Evolutionary conservation across 2,888 invertebrate genomes (phyloP), one percentile per base, ranked within the genome.

Genomic region (Hemaris fuciformis): DNA sequence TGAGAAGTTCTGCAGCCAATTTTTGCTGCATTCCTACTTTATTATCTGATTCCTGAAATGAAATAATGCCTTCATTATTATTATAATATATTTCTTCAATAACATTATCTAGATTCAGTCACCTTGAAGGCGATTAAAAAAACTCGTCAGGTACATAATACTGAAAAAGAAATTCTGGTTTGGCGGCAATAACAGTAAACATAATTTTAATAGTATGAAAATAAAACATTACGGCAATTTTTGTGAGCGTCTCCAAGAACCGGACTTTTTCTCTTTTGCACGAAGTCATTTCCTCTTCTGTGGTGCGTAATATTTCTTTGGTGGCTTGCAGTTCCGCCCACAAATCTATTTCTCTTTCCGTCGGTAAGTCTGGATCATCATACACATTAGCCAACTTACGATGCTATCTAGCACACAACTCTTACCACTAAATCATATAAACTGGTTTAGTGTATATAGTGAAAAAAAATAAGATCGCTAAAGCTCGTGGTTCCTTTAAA

Each of bases 21-120:
- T 91, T 92, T 69, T 92, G 91, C 76, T 93, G 89, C 73, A 90
- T 84, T 41, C 87, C 87, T 69, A 87, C 79, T 75, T 90, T 89
- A 69, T 88, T 87, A 20, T 92, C 91, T 0, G 88, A 75, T 66
- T 91, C 91, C 86, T 88, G 77, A 65, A 85, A 87, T 43, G 34
- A 31, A 0, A 43, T 18, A 15, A 3, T 2, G 38, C 5, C 38
- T 48, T 23, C 8, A 38, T 22, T 20, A 25, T 2, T 2, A n/a
- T 34, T 53, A 5, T 18, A 57, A 46, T 3, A 59, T 45, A 62
- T 61, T 53, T 34, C 38, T 43, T 38, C 41, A 53, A 60, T n/a
- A 57, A 61, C 20, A 63, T 60, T 48, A 61, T 38, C 56, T 18
- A 68, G 64, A 42, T 62, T 63, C 71, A 75, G 67, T 80, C 78